Evolutionary conservation across 2,113 vertebrate genomes (phyloP).

Genomic region (Grammomys surdaster): DNA sequence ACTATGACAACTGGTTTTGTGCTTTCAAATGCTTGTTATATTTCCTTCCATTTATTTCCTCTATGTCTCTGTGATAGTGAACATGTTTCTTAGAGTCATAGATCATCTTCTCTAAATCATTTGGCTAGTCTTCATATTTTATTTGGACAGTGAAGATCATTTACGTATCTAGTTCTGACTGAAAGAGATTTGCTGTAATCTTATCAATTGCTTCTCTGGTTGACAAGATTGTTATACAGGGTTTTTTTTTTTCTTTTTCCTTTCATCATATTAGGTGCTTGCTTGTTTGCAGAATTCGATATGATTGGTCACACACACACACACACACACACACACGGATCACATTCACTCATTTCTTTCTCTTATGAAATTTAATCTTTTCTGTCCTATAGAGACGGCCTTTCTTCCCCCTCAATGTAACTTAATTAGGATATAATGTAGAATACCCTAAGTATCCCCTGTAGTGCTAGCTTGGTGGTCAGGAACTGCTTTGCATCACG

Average conservation of each 20-base stretch:
- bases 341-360: neutral
- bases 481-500: neutral
- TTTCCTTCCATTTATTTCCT: neutral
- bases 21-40: neutral
- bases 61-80: neutral
- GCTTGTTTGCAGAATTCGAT: neutral
- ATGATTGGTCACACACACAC: neutral
- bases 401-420: neutral
- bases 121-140: neutral
- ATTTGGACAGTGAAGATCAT: neutral
- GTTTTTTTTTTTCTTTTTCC: neutral
- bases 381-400: neutral
- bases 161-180: neutral
- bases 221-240: neutral
- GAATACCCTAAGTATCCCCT: neutral
- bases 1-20: neutral
- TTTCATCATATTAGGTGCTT: neutral
- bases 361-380: neutral
- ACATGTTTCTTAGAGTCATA: neutral
- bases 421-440: neutral
- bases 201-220: neutral
- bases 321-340: too few species aligned
- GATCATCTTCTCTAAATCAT: neutral
- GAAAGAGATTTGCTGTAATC: neutral
- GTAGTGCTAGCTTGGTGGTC: neutral